phyloP scores from a whole-genome alignment of 2,113 vertebrate genomes.

The Cyanistes caeruleus region DNA sequence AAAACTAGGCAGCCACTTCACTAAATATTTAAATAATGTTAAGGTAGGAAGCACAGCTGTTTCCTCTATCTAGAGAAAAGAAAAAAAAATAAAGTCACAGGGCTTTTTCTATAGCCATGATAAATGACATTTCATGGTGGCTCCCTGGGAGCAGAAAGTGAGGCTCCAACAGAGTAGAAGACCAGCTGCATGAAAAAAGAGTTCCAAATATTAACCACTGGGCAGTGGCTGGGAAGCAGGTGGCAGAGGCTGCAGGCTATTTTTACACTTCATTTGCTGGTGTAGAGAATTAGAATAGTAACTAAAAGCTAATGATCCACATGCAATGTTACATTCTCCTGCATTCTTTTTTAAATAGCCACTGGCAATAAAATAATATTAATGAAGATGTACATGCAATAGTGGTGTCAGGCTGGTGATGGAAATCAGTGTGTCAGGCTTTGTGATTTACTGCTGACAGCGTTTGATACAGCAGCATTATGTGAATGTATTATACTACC shows the following conservation, averaged over 20 bases:
- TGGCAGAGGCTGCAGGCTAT: slow-evolving; percentile 71
- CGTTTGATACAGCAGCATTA: background rate
- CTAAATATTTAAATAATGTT: slow-evolving; percentile 55
- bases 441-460: slow-evolving; percentile 25
- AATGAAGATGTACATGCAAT: slow-evolving; percentile 69
- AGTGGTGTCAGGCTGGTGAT: slow-evolving; percentile 43
- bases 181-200: slow-evolving; percentile 73
- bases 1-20: slow-evolving; percentile 36
- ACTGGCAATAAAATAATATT: slow-evolving; percentile 70
- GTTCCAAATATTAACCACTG: slow-evolving; percentile 75
- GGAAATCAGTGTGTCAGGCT: background rate
- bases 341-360: slow-evolving; percentile 70
- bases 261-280: slow-evolving; percentile 78
- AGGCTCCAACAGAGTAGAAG: slow-evolving; percentile 58
- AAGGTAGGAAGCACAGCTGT: slow-evolving; percentile 54
- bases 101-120: slow-evolving; percentile 37
- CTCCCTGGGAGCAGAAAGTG: slow-evolving; percentile 28
- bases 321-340: slow-evolving; percentile 54
- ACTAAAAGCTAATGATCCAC: slow-evolving; percentile 77
- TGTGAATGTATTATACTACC: background rate
- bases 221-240: slow-evolving; percentile 73
- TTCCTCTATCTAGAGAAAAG: slow-evolving; percentile 8
- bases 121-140: slow-evolving; percentile 44
- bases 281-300: slow-evolving; percentile 65
- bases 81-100: background rate